Percentiles rank a stretch among this genome's conserved stretches.
phyloP scores from a whole-genome alignment of 2,113 vertebrate species.

The Trochalopteron elliotii region DNA sequence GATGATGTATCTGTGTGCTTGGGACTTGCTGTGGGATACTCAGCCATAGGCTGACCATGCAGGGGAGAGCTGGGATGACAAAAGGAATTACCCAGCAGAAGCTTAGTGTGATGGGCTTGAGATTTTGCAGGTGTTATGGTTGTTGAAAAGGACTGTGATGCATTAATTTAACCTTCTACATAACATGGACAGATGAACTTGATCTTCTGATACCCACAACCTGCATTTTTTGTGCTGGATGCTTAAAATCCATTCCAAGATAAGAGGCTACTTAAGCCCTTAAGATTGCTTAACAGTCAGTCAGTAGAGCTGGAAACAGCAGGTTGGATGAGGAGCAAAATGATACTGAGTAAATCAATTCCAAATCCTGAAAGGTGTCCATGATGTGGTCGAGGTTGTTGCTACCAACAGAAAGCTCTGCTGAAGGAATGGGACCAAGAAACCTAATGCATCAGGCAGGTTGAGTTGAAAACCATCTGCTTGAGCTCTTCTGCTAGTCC shows the following conservation, averaged over 20 bases:
- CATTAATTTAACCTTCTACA: not conserved
- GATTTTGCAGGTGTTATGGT: not conserved
- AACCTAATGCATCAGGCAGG: not conserved
- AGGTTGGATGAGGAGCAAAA: not conserved
- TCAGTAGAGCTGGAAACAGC: not conserved
- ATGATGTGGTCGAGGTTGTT: not conserved
- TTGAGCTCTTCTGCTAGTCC: not conserved
- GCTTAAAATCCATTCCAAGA: not conserved
- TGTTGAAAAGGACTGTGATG: not conserved
- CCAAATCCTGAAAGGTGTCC: not conserved
- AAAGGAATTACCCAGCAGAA: not conserved
- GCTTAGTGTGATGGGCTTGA: not conserved
- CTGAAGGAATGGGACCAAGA: not conserved
- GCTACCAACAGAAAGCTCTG: not conserved
- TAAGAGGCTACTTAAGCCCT: not conserved
- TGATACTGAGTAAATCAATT: not conserved
- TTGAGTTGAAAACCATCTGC: not conserved
- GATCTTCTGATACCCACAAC: not conserved
- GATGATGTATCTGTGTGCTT: not conserved
- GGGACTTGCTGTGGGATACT: not conserved
- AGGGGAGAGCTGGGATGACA: rapidly evolving
- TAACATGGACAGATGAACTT: not conserved
- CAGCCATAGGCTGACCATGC: not conserved
- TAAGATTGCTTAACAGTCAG: not conserved
- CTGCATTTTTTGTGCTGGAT: not conserved